A percentile compares a stretch with the other conserved stretches of the same genome.
Conservation (phyloP, 2,113 vertebrate species). For the Peromyscus maniculatus region DNA sequence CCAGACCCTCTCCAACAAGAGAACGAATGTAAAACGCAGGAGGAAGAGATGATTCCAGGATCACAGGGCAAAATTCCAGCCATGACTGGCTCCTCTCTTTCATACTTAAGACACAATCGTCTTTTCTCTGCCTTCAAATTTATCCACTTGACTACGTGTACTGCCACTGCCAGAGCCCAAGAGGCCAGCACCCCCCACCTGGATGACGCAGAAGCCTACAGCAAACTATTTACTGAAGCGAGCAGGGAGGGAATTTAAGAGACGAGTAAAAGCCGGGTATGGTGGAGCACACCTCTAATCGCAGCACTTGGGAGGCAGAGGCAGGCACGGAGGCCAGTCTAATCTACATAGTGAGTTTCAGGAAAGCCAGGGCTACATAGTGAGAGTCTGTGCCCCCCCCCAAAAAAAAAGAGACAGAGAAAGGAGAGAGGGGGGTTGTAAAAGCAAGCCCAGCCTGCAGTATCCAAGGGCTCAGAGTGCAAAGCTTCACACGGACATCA, state of each 20-base stretch:
- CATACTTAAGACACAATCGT: neutral
- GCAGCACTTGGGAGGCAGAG: neutral
- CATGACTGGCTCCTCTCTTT: constrained; percentile 9
- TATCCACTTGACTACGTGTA: neutral
- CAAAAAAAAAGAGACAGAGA: neutral
- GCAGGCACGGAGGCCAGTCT: neutral
- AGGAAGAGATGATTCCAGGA: neutral
- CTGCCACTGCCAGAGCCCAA: constrained; percentile 14
- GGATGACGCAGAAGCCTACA: constrained; percentile 11
- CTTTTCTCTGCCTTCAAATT: constrained; percentile 13
- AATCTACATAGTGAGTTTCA: neutral
- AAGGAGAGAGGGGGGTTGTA: neutral
- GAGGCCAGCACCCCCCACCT: neutral
- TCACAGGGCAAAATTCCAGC: neutral
- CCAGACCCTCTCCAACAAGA: neutral
- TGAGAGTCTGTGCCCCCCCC: neutral
- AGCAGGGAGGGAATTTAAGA: constrained; percentile 24
- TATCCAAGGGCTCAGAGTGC: neutral
- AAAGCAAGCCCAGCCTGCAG: constrained; percentile 32
- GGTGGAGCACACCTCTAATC: neutral
- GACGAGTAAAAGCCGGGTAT: neutral
- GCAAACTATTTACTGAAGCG: neutral
- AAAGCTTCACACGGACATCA: constrained; percentile 32
- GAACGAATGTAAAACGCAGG: neutral
- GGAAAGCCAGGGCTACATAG: neutral